These are phyloP conservation scores for Coecobrya sp. DNA, from an alignment of 2,888 invertebrate genomes.

Conservation along the genomic window DNA sequence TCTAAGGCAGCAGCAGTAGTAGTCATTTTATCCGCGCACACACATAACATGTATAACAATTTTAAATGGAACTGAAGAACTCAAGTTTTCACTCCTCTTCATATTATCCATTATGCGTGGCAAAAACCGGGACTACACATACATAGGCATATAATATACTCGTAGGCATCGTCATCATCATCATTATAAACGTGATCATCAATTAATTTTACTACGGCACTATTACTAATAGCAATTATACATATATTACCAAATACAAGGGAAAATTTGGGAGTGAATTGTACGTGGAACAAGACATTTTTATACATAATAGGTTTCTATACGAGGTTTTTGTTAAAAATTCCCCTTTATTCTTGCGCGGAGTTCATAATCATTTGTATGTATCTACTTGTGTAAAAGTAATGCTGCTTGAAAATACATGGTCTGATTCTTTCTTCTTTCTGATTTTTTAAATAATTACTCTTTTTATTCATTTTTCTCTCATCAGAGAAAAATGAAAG, in stretches of 20 bases:
- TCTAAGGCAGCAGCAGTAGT: neutral
- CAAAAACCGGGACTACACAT: neutral
- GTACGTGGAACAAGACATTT: no score
- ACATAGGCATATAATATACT: neutral
- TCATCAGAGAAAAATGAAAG: constrained; percentile 18
- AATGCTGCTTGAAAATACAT: constrained; percentile 66
- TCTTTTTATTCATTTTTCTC: neutral
- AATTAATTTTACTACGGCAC: no score
- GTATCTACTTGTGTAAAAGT: neutral
- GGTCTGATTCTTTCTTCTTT: constrained; percentile 38
- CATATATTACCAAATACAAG: no score
- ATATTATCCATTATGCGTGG: neutral
- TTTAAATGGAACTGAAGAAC: constrained; percentile 21
- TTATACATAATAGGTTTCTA: no score
- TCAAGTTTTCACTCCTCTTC: neutral
- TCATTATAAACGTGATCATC: neutral
- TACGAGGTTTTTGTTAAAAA: no score
- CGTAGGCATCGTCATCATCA: neutral
- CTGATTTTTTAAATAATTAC: constrained; percentile 8
- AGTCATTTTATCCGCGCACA: constrained; percentile 3
- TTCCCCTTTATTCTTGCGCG: no score
- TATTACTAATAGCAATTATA: no score
- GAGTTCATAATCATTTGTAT: neutral
- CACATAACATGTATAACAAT: neutral
- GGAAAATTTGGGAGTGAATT: no score